Percentiles rank a stretch among this genome's conserved stretches.
phyloP scores from a whole-genome alignment of 2,888 invertebrate genomes.

The Folsomia candida region DNA sequence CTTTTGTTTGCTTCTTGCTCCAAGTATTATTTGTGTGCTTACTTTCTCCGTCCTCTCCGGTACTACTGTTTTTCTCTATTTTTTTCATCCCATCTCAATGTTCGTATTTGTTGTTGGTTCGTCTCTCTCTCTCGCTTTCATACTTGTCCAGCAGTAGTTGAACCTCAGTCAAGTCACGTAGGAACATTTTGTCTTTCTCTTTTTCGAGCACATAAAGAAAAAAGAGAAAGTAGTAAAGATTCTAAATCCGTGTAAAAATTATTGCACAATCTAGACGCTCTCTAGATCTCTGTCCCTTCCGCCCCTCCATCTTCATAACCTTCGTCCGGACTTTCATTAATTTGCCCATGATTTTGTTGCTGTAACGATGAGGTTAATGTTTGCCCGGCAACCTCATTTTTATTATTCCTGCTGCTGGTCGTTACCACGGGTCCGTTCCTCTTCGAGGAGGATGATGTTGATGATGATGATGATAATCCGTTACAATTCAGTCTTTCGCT shows the following conservation, averaged over 20 bases:
- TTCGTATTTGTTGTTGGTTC: too few species aligned
- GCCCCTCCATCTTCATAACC: slow-evolving; percentile 77
- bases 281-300: slow-evolving; percentile 67
- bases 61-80: too few species aligned
- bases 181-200: background rate
- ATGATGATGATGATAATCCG: background rate
- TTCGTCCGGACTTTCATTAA: slow-evolving; percentile 75
- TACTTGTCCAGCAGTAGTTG: too few species aligned
- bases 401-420: background rate
- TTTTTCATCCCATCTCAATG: too few species aligned
- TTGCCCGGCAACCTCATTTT: background rate
- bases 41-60: too few species aligned
- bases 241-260: background rate
- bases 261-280: slow-evolving; percentile 50
- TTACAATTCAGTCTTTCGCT: slow-evolving; percentile 6
- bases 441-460: background rate
- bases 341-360: slow-evolving; percentile 45
- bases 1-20: too few species aligned
- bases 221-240: slow-evolving; percentile 29
- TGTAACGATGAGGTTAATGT: too few species aligned
- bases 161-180: too few species aligned
- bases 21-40: too few species aligned
- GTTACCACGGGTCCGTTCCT: background rate
- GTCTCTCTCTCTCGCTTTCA: too few species aligned
- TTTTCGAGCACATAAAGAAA: background rate